A percentile compares a stretch with the other conserved stretches of the same genome.
Evolutionary conservation across 1,140 invertebrate genomes (phyloP).

Genomic region (Branchinecta lynchi): DNA sequence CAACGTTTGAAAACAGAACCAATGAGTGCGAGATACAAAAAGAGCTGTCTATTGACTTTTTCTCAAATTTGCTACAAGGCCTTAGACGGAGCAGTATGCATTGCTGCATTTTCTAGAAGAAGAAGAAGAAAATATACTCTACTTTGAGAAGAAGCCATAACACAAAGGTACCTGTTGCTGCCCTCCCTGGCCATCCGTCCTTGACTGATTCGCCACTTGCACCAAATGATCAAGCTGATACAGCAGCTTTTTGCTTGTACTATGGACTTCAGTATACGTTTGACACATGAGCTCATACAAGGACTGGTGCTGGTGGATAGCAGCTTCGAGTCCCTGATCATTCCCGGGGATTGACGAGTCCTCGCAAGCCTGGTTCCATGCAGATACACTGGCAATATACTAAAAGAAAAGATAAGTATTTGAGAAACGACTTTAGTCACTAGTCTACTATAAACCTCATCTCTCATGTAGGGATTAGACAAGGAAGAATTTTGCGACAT

Average conservation of each 20-base stretch:
- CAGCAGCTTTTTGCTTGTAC: conserved; percentile 86
- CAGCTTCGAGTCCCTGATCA: conserved; percentile 49
- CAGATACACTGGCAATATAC: conserved; percentile 78
- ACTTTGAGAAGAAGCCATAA: too few relatives aligned
- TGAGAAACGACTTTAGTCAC: conserved; percentile 1
- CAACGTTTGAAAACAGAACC: too few relatives aligned
- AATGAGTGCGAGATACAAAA: too few relatives aligned
- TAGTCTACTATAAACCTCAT: not conserved
- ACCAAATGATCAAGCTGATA: conserved; percentile 89
- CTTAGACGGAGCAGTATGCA: too few relatives aligned
- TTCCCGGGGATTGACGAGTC: conserved; percentile 49
- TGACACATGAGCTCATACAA: conserved; percentile 93
- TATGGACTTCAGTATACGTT: conserved; percentile 91
- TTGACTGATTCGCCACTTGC: conserved; percentile 83
- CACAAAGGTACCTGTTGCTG: too few relatives aligned
- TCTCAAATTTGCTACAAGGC: too few relatives aligned
- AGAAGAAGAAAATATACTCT: too few relatives aligned
- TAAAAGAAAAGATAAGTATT: conserved; percentile 28
- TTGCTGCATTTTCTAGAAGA: too few relatives aligned
- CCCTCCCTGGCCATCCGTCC: conserved; percentile 38
- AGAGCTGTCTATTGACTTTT: too few relatives aligned
- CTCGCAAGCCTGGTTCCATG: conserved; percentile 78
- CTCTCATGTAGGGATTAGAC: not conserved
- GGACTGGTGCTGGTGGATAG: conserved; percentile 79
- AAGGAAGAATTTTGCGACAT: not conserved